Conservation (phyloP, 2,888 invertebrate species). For the Leucozona laternaria region DNA sequence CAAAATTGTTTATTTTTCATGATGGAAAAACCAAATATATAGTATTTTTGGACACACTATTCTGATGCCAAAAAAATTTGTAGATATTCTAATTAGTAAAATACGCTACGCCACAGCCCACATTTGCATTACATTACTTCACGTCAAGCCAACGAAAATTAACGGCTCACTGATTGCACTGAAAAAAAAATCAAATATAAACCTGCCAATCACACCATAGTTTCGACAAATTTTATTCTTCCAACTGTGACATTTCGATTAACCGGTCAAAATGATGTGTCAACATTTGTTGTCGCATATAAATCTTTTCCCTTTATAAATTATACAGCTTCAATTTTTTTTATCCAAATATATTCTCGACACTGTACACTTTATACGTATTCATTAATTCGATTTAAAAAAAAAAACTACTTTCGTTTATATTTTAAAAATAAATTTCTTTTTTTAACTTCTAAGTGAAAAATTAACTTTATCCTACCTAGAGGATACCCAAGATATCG, state of each 20-base stretch:
- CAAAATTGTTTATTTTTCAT: slow-evolving; percentile 3
- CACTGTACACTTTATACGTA: background rate
- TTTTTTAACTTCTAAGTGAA: slow-evolving; percentile 39
- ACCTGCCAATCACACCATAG: background rate
- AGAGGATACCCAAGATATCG: slow-evolving; percentile 2
- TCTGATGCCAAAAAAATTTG: slow-evolving; percentile 7
- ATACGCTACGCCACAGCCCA: background rate
- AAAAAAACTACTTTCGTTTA: slow-evolving; percentile 24
- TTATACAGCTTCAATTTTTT: background rate
- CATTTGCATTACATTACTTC: background rate
- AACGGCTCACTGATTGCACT: background rate
- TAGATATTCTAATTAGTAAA: background rate
- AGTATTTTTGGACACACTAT: slow-evolving; percentile 2
- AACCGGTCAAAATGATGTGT: slow-evolving; percentile 27
- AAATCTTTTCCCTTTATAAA: background rate
- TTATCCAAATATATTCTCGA: background rate
- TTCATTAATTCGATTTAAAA: background rate
- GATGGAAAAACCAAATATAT: slow-evolving; percentile 9
- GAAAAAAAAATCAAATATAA: background rate
- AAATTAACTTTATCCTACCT: slow-evolving; percentile 24
- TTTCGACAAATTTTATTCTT: background rate
- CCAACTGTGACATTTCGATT: slow-evolving; percentile 34
- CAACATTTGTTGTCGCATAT: slow-evolving; percentile 21
- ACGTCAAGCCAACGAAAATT: slow-evolving; percentile 4
- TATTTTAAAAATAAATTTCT: slow-evolving; percentile 19